Percentiles rank a stretch among this genome's conserved stretches.
Evolutionary conservation across 2,113 vertebrate species (phyloP).

Genomic region (Labeo rohita): DNA sequence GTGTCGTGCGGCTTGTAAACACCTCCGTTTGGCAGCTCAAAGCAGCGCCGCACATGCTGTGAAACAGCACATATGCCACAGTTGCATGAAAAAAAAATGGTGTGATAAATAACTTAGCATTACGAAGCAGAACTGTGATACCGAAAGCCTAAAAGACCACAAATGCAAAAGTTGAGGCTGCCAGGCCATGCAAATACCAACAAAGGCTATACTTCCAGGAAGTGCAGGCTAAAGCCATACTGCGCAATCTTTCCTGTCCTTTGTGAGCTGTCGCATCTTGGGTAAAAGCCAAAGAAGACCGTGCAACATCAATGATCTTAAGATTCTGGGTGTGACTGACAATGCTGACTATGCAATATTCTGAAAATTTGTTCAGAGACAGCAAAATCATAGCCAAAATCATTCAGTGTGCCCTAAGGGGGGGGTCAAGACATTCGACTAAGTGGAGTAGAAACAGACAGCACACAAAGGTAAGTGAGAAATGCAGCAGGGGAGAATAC

Average conservation of each 20-base stretch:
- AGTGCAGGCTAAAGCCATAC: conserved; percentile 1
- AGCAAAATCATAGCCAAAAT: not conserved
- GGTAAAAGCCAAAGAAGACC: not conserved
- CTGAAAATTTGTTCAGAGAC: not conserved
- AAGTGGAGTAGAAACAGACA: not conserved
- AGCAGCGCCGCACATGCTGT: conserved; percentile 30
- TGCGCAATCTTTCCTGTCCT: not conserved
- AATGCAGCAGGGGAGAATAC: conserved; percentile 16
- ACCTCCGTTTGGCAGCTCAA: conserved; percentile 50
- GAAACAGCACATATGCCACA: conserved; percentile 50
- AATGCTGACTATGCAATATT: not conserved
- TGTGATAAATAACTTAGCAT: conserved; percentile 48
- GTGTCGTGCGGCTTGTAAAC: conserved; percentile 46
- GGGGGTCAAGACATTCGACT: not conserved
- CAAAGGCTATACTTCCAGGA: not conserved
- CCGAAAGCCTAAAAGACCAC: not conserved
- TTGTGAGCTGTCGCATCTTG: not conserved
- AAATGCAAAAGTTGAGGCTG: not conserved
- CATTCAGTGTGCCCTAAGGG: not conserved
- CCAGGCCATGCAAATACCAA: not conserved
- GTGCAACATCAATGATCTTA: not conserved
- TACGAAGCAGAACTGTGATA: conserved; percentile 22
- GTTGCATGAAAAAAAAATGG: conserved; percentile 39
- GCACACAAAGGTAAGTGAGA: not conserved
- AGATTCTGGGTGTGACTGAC: not conserved